A percentile compares a stretch with the other conserved stretches of the same genome.
Evolutionary conservation across 2,888 invertebrate genomes (phyloP).

Genomic region (Zaprionus obscuricornis): DNA sequence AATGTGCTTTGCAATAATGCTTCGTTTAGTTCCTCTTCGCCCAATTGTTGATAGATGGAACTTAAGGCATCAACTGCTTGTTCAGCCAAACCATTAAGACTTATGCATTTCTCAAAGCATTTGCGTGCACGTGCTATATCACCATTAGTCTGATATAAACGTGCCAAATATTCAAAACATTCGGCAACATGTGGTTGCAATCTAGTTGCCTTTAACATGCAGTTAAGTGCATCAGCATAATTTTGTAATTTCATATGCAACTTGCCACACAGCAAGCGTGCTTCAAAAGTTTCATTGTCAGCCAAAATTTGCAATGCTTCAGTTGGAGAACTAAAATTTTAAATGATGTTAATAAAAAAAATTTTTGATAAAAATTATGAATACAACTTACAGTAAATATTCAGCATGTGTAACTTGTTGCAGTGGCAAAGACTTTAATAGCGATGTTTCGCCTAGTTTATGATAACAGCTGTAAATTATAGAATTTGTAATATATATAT

Average conservation of each 20-base stretch:
- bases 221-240: constrained; percentile 86
- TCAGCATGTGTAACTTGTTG: constrained; percentile 62
- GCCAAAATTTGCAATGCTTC: constrained; percentile 84
- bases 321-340: constrained; percentile 77
- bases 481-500: too few species aligned
- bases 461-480: constrained; percentile 66
- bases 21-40: constrained; percentile 85
- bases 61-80: constrained; percentile 90
- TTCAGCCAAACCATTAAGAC: constrained; percentile 87
- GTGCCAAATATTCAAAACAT: constrained; percentile 90
- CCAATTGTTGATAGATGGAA: constrained; percentile 88
- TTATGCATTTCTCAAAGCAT: constrained; percentile 93
- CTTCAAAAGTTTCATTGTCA: constrained; percentile 66
- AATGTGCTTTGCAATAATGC: constrained; percentile 79
- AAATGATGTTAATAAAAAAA: neutral
- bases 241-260: constrained; percentile 82
- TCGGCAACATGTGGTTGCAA: constrained; percentile 89
- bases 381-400: constrained; percentile 65
- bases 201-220: constrained; percentile 88
- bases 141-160: constrained; percentile 87
- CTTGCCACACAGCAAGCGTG: constrained; percentile 73
- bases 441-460: constrained; percentile 58
- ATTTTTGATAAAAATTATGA: neutral
- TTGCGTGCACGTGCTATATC: constrained; percentile 90
- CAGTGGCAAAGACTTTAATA: constrained; percentile 54